Base-by-base conservation (phyloP, 1,140 invertebrate genomes). In the Dendroctonus ponderosae region DNA sequence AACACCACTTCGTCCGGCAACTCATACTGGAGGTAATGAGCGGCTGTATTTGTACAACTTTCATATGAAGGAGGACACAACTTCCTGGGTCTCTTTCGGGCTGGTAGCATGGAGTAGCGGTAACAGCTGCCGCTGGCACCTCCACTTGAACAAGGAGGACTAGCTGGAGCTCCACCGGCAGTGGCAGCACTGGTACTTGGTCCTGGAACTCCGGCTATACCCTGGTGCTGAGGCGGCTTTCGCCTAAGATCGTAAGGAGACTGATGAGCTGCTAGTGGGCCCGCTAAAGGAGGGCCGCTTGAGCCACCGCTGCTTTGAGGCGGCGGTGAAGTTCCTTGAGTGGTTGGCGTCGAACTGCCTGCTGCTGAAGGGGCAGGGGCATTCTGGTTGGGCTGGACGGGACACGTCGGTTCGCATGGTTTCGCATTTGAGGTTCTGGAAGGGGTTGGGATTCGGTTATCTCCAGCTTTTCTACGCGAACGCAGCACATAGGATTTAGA, bases 1-100 rank as follows among this genome's bases (percentile, higher is more conserved):
- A 98, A 85, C 68, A 98, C 82, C 68, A 98, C 94, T 83, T 98
- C 96, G 80, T 97, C 95, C 8, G 95, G 94, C 74, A 98, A 81
- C 81, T 97, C 94, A 76, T 95, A 94, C 76, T 96, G 92, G 57
- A 97, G 84, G 80, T 97, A 97, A 80, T 95, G 91, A 48, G 94
- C 91, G 53, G 93, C 92, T 68, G 87, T 87, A 74, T 86, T 85
- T 70, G 86, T 86, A 70, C 65, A 76, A 70, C 89, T 85, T 82
- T 83, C 86, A 60, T 81, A 82, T 7, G 82, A 82, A 60, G 83
- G 72, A 8, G 85, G 87, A 74, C 85, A 86, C 15, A 85, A 85
- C 67, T 86, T 78, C 57, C 91, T 82, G 11, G 90, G 91, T 72
- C 92, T 84, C 76, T 93, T 93, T 67, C 91, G 83, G 14, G 91